Evolutionary conservation across 2,888 invertebrate genomes (phyloP).

Genomic region (Xiphydria camelus): DNA sequence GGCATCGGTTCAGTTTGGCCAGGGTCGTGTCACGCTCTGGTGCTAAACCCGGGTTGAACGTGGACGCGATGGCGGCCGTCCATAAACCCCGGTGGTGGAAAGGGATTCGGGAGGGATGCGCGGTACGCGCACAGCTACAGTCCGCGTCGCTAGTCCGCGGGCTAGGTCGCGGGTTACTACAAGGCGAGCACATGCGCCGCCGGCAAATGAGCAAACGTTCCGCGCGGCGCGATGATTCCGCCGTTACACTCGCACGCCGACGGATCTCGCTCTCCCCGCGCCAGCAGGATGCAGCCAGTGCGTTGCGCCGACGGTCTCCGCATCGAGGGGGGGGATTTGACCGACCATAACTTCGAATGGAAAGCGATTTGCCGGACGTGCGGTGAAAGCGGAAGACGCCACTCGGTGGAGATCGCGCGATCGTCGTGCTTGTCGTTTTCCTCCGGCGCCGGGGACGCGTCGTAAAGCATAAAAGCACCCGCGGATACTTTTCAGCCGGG

Average conservation of each 20-base stretch:
- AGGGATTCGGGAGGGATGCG: slow-evolving; percentile 22
- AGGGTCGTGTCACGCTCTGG: slow-evolving; percentile 24
- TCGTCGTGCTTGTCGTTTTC: neutral
- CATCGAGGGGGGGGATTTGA: slow-evolving; percentile 20
- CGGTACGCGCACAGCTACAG: slow-evolving; percentile 11
- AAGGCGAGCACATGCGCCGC: slow-evolving; percentile 13
- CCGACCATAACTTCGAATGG: slow-evolving; percentile 28
- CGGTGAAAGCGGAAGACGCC: neutral
- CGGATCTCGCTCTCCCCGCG: too few relatives aligned
- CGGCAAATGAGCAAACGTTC: slow-evolving; percentile 21
- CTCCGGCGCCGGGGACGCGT: too few relatives aligned
- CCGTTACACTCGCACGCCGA: too few relatives aligned
- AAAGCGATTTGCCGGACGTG: slow-evolving; percentile 20
- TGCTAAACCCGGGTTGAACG: slow-evolving; percentile 27
- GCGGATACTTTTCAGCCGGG: too few relatives aligned
- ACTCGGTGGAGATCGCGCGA: neutral
- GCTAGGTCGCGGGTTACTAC: slow-evolving; percentile 2
- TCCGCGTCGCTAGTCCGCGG: neutral
- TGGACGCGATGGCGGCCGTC: slow-evolving; percentile 19
- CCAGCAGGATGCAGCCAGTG: slow-evolving; percentile 1
- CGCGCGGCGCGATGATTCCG: neutral
- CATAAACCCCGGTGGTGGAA: slow-evolving; percentile 24
- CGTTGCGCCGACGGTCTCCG: slow-evolving; percentile 15
- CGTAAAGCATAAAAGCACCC: too few relatives aligned
- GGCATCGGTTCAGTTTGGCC: neutral